These are phyloP conservation scores for Porphyrio hochstetteri DNA, from an alignment of 2,113 vertebrate genomes.

Conservation along the genomic window DNA sequence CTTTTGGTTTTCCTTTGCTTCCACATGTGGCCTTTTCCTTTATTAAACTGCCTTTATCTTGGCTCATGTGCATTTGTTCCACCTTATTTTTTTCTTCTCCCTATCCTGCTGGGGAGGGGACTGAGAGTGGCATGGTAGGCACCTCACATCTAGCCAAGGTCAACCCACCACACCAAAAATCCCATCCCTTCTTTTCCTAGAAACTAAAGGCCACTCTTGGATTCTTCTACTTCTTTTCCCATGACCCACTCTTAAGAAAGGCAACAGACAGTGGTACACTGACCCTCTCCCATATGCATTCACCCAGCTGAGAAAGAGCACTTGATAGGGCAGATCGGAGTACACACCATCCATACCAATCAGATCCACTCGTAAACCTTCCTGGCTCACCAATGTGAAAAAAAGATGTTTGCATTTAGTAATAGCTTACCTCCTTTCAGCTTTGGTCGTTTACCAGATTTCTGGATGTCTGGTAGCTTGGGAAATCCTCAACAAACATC, in stretches of 20 bases:
- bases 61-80: too few species aligned
- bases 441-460: not conserved
- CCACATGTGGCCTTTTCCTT: too few species aligned
- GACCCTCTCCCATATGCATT: accelerated
- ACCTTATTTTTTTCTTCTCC: too few species aligned
- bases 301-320: not conserved
- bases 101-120: too few species aligned
- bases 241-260: not conserved
- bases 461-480: not conserved
- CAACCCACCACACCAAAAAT: not conserved
- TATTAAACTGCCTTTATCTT: too few species aligned
- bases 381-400: accelerated
- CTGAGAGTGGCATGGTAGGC: too few species aligned
- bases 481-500: not conserved
- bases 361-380: not conserved
- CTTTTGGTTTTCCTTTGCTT: too few species aligned
- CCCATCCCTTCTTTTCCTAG: not conserved
- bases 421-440: not conserved
- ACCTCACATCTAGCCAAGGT: too few species aligned
- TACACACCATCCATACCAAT: not conserved
- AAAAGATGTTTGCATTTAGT: not conserved
- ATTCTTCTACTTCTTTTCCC: not conserved
- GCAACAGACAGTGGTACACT: accelerated
- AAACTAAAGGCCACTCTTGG: not conserved
- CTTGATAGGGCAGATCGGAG: not conserved